Evolutionary conservation across 2,113 vertebrate species (phyloP).

Genomic region (Leiothrix lutea): DNA sequence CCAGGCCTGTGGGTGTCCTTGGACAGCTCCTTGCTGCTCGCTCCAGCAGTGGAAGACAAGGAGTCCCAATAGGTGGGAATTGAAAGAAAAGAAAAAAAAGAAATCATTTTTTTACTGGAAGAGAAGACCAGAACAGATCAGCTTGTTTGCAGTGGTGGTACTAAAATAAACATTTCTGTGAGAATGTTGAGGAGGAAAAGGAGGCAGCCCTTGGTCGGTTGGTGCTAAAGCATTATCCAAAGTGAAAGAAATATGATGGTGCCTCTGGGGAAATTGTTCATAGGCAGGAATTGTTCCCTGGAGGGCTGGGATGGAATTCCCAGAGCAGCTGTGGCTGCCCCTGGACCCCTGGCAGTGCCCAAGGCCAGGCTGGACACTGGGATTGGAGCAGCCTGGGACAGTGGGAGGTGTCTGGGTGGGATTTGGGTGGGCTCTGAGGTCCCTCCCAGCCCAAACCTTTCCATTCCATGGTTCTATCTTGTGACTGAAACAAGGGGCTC

Average conservation of each 20-base stretch:
- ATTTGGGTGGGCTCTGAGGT: not conserved
- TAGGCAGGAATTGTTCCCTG: not conserved
- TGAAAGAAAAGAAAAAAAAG: no score
- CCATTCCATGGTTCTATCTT: not conserved
- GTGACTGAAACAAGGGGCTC: not conserved
- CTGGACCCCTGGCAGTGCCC: not conserved
- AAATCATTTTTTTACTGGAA: not conserved
- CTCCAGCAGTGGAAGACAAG: not conserved
- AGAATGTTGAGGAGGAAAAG: not conserved
- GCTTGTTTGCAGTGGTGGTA: not conserved
- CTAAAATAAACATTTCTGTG: not conserved
- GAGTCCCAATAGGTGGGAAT: not conserved
- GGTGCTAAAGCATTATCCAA: not conserved
- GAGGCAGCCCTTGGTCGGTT: not conserved
- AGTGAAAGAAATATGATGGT: not conserved
- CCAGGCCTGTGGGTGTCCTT: not conserved
- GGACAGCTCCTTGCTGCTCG: rapidly evolving
- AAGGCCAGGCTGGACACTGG: not conserved
- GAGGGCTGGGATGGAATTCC: not conserved
- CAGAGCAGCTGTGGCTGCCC: not conserved
- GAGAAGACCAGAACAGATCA: not conserved
- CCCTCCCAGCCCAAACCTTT: not conserved
- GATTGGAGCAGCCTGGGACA: not conserved
- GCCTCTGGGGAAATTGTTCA: not conserved
- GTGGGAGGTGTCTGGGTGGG: not conserved